Percentiles rank a stretch among this genome's conserved stretches.
Conservation (phyloP, 2,888 invertebrate genomes). For the Lucinisca nassula region DNA sequence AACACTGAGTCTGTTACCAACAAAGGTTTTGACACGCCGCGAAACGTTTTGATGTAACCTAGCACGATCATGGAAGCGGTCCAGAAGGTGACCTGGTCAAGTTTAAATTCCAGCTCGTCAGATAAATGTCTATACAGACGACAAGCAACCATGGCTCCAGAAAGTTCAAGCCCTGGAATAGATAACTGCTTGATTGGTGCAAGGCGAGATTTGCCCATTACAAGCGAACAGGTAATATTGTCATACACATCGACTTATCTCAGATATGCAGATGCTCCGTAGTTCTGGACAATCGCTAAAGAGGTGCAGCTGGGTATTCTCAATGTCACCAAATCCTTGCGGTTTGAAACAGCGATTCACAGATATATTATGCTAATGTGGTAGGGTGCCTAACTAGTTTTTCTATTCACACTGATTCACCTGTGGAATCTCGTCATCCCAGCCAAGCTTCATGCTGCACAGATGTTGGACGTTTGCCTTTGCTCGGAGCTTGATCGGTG, state of each 20-base stretch:
- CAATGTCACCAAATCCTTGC: neutral
- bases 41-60: constrained; percentile 44
- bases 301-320: constrained; percentile 34
- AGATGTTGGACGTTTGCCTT: constrained; percentile 49
- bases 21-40: constrained; percentile 53
- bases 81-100: constrained; percentile 18
- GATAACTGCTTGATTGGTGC: constrained; percentile 45
- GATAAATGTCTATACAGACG: neutral
- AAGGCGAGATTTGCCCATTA: constrained; percentile 46
- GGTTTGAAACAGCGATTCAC: neutral
- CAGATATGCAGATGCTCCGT: constrained; percentile 37
- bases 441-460: constrained; percentile 45
- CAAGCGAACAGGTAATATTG: constrained; percentile 20
- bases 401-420: constrained; percentile 37
- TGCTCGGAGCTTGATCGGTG: constrained; percentile 48
- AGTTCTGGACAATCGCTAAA: constrained; percentile 41
- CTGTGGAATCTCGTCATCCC: constrained; percentile 64
- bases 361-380: constrained; percentile 42
- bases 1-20: constrained; percentile 31
- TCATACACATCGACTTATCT: constrained; percentile 32
- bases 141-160: constrained; percentile 31
- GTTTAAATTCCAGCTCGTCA: constrained; percentile 15
- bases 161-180: too few species aligned
- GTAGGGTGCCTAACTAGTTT: too few species aligned
- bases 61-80: constrained; percentile 28